Percentiles rank a stretch among this genome's conserved stretches.
These are phyloP conservation scores for Ophraella communa DNA, from an alignment of 2,888 invertebrate species.

Conservation along the genomic window DNA sequence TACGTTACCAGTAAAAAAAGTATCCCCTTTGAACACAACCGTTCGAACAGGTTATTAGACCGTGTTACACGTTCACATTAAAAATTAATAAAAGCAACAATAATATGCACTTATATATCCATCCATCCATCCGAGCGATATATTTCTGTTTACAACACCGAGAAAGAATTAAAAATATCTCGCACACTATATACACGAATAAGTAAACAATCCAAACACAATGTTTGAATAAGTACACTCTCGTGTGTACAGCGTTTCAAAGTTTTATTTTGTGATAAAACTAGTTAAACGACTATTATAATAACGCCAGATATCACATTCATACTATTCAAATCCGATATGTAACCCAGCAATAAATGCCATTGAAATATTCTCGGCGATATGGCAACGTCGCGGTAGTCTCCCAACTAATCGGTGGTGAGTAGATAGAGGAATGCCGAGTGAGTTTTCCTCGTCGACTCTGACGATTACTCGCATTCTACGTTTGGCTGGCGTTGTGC, in stretches of 20 bases:
- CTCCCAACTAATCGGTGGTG: slow-evolving; percentile 20
- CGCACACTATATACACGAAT: not conserved
- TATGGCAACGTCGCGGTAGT: slow-evolving; percentile 24
- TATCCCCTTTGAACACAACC: no score
- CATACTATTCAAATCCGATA: slow-evolving; percentile 12
- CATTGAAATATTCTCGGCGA: slow-evolving; percentile 25
- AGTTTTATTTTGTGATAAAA: slow-evolving; percentile 13
- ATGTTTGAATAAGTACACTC: not conserved
- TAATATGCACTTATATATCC: no score
- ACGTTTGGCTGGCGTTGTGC: slow-evolving; percentile 22
- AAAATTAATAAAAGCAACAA: no score
- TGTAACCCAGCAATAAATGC: slow-evolving; percentile 16
- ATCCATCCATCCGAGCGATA: no score
- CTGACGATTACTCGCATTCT: slow-evolving; percentile 22
- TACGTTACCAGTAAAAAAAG: no score
- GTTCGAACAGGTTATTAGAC: no score
- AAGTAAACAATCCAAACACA: not conserved
- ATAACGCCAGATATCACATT: slow-evolving; percentile 10
- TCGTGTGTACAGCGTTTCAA: not conserved
- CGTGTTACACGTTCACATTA: no score
- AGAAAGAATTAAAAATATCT: not conserved
- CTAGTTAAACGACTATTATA: slow-evolving; percentile 21
- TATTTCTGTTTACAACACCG: not conserved
- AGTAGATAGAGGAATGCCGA: slow-evolving; percentile 26
- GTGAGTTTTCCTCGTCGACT: slow-evolving; percentile 14